phyloP scores from a whole-genome alignment of 1,140 invertebrate species.

The Cyphomyrmex costatus region DNA sequence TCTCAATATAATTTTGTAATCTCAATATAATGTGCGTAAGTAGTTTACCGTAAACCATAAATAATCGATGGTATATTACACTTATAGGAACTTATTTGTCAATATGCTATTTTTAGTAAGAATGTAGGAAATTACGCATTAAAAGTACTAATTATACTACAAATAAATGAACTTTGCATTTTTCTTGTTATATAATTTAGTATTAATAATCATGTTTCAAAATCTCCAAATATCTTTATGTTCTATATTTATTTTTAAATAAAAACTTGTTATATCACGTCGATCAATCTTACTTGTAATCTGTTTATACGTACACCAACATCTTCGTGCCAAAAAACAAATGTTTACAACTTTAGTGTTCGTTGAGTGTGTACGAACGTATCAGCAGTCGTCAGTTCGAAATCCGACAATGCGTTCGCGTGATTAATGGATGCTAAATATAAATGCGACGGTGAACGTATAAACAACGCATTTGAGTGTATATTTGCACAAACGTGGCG shows the following conservation, averaged over 20 bases:
- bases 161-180: neutral
- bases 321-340: conserved; percentile 11
- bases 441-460: conserved; percentile 32
- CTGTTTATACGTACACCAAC: neutral
- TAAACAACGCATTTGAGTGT: conserved; percentile 49
- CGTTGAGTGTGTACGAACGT: conserved; percentile 14
- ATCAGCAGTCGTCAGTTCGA: conserved; percentile 30
- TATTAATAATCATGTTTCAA: neutral
- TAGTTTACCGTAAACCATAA: neutral
- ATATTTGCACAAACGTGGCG: conserved; percentile 54
- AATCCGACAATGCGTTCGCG: conserved; percentile 38
- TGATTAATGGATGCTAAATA: conserved; percentile 58
- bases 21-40: too few species aligned
- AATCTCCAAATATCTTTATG: neutral
- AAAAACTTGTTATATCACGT: neutral
- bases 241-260: neutral
- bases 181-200: neutral
- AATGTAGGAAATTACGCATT: neutral
- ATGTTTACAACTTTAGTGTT: conserved; percentile 43
- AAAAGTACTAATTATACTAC: neutral
- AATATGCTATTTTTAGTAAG: neutral
- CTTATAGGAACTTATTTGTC: neutral
- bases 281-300: conserved; percentile 3
- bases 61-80: neutral
- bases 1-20: neutral